Evolutionary conservation across 2,888 invertebrate species (phyloP).

Genomic region (Lycaena phlaeas): DNA sequence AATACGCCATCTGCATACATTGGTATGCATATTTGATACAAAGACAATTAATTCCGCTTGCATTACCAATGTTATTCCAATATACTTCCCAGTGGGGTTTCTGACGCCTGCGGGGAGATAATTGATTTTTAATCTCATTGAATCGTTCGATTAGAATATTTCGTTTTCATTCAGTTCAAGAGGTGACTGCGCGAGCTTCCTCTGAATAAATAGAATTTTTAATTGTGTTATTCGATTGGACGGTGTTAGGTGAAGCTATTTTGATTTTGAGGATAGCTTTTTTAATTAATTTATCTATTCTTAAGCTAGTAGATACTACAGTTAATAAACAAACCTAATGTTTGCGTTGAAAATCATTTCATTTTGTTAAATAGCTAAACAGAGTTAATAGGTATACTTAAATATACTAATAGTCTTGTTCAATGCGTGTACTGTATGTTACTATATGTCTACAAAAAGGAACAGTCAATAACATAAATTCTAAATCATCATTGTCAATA

Average conservation of each 20-base stretch:
- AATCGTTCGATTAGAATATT: constrained; percentile 28
- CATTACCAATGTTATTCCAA: constrained; percentile 22
- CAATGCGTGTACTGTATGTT: too few species aligned
- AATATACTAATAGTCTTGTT: too few species aligned
- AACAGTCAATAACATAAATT: too few species aligned
- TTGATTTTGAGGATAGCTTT: neutral
- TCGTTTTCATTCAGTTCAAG: constrained; percentile 21
- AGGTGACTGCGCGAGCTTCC: constrained; percentile 14
- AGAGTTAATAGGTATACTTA: too few species aligned
- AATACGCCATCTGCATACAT: neutral
- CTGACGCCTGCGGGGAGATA: constrained; percentile 20
- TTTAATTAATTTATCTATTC: neutral
- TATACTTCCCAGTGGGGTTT: constrained; percentile 17
- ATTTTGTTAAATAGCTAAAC: too few species aligned
- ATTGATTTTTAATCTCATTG: constrained; percentile 30
- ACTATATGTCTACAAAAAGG: too few species aligned
- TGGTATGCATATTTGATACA: constrained; percentile 7
- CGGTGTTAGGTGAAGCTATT: neutral
- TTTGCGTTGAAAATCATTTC: too few species aligned
- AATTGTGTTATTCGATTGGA: constrained; percentile 6
- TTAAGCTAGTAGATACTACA: too few species aligned
- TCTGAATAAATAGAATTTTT: constrained; percentile 6
- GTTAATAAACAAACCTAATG: too few species aligned
- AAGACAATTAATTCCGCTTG: constrained; percentile 17
- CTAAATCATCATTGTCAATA: too few species aligned